Evolutionary conservation across 2,797 vertebrate genomes (phyloP), one percentile per base, ranked within the genome.

Genomic region (Sebastes vulpes): DNA sequence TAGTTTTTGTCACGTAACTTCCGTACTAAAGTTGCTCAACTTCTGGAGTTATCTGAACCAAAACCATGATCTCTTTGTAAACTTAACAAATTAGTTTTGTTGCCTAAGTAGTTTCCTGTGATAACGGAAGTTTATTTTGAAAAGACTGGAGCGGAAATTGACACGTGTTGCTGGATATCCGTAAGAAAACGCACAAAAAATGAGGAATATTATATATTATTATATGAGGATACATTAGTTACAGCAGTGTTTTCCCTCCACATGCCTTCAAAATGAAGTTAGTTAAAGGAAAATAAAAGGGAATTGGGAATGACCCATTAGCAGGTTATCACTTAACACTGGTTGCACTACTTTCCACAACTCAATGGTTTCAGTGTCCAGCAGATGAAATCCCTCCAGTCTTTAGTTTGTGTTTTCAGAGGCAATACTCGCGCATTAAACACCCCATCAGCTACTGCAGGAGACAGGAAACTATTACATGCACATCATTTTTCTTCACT

Each of bases 401-500:
- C 56, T 79, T 42, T 18, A 46, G 53, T 68, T 61, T 50, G 28
- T 54, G 74, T 75, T 88, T 90, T 85, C 54, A 81, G 65, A 79
- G 75, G 61, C 54, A 25, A 74, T 48, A n/a, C 82, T 82, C 67
- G 18, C 52, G 63, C 83, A 82, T 71, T 56, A 73, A 88, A 92
- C 89, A 92, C 85, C 86, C 88, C 88, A 89, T 91, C 89, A 92
- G 82, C 83, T 78, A 54, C 84, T 86, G 73, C 83, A 66, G 76
- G 71, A 84, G 90, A 86, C 87, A 80, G 90, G 87, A 92, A 92
- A 84, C 86, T 63, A 85, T 91, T 87, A 76, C 72, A 82, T 65
- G 77, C 86, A 92, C 87, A 35, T 93, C 74, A 68, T 93, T 91
- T 91, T 85, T 95, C 90, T 90, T 90, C 64, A n/a, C 74, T 76